Base-by-base conservation (phyloP, 2,113 vertebrate genomes). In the Cyrtonyx montezumae region DNA sequence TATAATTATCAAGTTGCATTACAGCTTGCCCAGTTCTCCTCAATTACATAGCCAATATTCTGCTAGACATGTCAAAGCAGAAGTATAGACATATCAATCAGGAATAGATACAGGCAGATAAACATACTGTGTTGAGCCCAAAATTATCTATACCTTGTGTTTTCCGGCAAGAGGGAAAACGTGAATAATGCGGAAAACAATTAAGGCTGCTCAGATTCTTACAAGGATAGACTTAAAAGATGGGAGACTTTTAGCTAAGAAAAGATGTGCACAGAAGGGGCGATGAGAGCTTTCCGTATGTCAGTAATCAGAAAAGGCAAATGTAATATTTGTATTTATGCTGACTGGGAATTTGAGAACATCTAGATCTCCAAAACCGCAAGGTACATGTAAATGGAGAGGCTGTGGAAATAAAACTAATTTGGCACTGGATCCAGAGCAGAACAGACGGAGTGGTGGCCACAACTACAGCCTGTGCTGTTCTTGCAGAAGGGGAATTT, bases 81-180 rank as follows among this genome's bases (percentile, higher is more conserved):
- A 79, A 61, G 26, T 55, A 75, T 2, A 65, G 87, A 32, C 0
- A 0, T 8, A 61, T 0, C 0, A 40, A 56, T 56, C 14, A 49
- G n/a, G 40, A 83, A 80, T 8, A 70, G n/a, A 69, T 16, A 83
- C 0, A 0, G 67, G 77, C 63, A 70, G 51, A 65, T 37, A 51
- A 43, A 79, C 71, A 8, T 13, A 71, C 7, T 42, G 42, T 42
- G 28, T 1, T 40, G 37, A 89, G 7, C 11, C 53, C 49, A 9
- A 62, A 19, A 80, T 84, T 74, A 84, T 83, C 71, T 70, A 70
- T 77, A 88, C 1, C 12, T 71, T 32, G 32, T 49, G 30, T 61
- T 65, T 82, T 37, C 82, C 49, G 69, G 26, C 51, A 85, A 65
- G 23, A 87, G 37, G 8, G 62, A 69, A 88, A 66, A 70, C 13